Base-by-base conservation (phyloP, 1,140 invertebrate genomes). In the Phymastichus coffea region DNA sequence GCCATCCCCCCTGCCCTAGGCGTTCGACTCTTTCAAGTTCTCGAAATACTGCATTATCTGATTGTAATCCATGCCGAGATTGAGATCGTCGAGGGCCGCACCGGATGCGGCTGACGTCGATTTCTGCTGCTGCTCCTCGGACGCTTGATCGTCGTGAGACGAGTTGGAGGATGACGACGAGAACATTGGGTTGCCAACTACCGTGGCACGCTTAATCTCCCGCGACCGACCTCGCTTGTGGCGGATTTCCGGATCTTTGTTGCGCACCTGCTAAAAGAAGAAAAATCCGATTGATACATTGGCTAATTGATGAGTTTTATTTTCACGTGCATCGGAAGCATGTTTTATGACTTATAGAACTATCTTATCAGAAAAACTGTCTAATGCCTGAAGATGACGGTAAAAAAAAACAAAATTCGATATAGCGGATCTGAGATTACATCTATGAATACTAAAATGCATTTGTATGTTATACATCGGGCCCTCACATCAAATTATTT, bases 21-120 rank as follows among this genome's bases (percentile, higher is more conserved):
- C 78, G 63, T 80, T 80, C 59, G 78, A 80, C 63, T 80, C 95
- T 84, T 97, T 97, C 69, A 98, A 83, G 83, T 95, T 97, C 79
- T 96, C 93, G 84, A 98, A 97, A 81, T 97, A 96, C 71, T 95
- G 90, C 91, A 96, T 94, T 73, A 98, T 92, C 83, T 97, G 92
- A 72, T 97, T 93, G 78, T 97, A 97, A 75, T 97, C 93, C 92
- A 97, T 94, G 67, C 92, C 92, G 59, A 91, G 82, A 67, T 88
- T 86, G 14, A 93, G 81, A 76, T 91, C 89, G 76, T 92, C 90
- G 56, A 92, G 79, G 41, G 85, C 85, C 23, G 88, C 81, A 40
- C 6, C 28, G 2, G 52, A 44, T 8, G 51, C 26, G 8, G 9
- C 25, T 3, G 26, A 4, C 8, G 15, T n/a, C 14, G 4, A n/a